These are phyloP conservation scores for Calyptomena viridis DNA, from an alignment of 2,113 vertebrate species.

Conservation along the genomic window DNA sequence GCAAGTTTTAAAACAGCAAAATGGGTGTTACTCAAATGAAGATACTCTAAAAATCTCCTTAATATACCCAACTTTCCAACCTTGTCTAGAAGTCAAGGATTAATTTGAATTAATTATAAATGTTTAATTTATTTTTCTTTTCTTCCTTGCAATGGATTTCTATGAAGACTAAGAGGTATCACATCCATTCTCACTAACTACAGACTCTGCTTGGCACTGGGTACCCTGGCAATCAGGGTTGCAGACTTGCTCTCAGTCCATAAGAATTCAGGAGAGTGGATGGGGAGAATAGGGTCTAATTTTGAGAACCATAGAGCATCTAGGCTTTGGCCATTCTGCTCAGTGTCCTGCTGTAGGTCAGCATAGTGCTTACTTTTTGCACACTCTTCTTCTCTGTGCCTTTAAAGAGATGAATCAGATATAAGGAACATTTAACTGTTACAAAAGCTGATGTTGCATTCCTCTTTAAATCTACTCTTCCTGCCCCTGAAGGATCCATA, in stretches of 20 bases:
- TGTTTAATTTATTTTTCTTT: not conserved
- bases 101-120: not conserved
- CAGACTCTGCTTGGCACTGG: not conserved
- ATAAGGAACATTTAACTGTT: not conserved
- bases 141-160: not conserved
- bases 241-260: not conserved
- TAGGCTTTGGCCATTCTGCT: not conserved
- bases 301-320: not conserved
- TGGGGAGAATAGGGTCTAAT: accelerated
- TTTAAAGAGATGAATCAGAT: not conserved
- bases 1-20: not conserved
- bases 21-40: not conserved
- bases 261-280: not conserved
- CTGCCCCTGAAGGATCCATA: not conserved
- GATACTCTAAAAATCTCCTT: not conserved
- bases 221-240: not conserved
- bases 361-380: not conserved
- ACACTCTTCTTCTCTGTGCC: not conserved
- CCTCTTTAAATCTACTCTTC: not conserved
- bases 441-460: not conserved
- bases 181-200: not conserved
- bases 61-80: not conserved
- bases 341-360: not conserved
- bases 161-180: not conserved
- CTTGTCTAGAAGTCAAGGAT: not conserved